These are phyloP conservation scores for Lasioglossum malachurum DNA, from an alignment of 2,888 invertebrate species.

Conservation along the genomic window DNA sequence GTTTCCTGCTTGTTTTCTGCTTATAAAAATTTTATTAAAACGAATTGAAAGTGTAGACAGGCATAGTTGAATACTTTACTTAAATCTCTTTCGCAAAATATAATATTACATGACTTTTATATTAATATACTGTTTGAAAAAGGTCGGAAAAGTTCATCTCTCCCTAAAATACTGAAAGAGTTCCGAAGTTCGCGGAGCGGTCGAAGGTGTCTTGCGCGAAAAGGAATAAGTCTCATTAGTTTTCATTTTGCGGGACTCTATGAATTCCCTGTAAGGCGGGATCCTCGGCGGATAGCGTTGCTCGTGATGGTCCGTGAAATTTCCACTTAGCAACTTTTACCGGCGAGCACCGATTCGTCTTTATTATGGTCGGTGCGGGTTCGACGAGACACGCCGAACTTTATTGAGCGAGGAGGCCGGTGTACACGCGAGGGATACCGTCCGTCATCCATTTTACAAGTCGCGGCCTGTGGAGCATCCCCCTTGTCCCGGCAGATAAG, in stretches of 20 bases:
- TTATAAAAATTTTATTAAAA: no score
- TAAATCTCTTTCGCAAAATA: no score
- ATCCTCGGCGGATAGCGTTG: not conserved
- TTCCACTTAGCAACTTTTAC: conserved; percentile 33
- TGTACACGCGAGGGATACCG: conserved; percentile 28
- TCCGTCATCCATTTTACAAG: conserved; percentile 56
- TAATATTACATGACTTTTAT: no score
- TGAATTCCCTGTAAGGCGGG: conserved; percentile 1
- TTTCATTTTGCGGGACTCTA: not conserved
- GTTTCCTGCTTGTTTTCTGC: no score
- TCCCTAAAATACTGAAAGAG: not conserved
- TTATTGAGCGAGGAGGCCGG: conserved; percentile 34
- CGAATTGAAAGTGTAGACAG: no score
- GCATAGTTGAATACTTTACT: no score
- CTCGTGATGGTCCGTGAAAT: conserved; percentile 26
- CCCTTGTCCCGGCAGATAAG: conserved; percentile 40
- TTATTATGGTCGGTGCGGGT: conserved; percentile 38
- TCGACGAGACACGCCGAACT: conserved; percentile 29
- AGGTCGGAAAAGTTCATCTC: no score
- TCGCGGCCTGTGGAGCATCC: conserved; percentile 21
- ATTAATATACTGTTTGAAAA: no score
- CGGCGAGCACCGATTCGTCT: conserved; percentile 42
- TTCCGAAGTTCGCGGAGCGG: not conserved
- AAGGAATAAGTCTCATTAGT: not conserved
- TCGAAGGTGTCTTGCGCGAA: not conserved